Evolutionary conservation across 2,113 vertebrate species (phyloP).

Genomic region (Rhadina sibilatrix): DNA sequence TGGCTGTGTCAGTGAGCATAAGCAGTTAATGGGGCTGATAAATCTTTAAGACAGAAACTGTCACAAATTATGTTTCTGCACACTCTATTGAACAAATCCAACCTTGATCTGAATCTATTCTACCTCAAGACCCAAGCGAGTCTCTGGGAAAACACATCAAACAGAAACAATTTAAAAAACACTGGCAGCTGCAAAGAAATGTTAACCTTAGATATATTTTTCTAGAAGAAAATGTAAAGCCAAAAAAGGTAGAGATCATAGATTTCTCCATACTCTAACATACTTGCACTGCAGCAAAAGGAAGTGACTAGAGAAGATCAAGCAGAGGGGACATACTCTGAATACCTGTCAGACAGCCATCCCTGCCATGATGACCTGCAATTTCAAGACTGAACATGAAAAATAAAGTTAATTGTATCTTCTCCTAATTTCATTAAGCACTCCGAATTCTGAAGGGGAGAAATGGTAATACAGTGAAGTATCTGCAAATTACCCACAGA

Average conservation of each 20-base stretch:
- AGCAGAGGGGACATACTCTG: background rate
- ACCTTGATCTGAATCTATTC: conserved; percentile 24
- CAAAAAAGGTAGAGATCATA: background rate
- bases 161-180: background rate
- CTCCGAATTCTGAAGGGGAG: background rate
- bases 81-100: conserved; percentile 34
- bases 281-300: background rate
- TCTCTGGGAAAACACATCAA: background rate
- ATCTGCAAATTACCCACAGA: background rate
- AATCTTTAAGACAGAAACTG: conserved; percentile 59
- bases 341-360: background rate
- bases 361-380: background rate
- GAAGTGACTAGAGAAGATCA: background rate
- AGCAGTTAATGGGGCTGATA: conserved; percentile 32
- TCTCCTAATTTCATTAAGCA: background rate
- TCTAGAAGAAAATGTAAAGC: background rate
- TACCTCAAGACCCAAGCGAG: conserved; percentile 5
- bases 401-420: background rate
- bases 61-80: conserved; percentile 56
- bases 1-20: conserved; percentile 33
- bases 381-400: background rate
- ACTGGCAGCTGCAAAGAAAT: background rate
- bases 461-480: background rate
- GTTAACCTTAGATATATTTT: background rate
- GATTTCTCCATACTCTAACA: background rate